A percentile compares a stretch with the other conserved stretches of the same genome.
These are phyloP conservation scores for Camelus bactrianus DNA, from an alignment of 2,113 vertebrate genomes.

Conservation along the genomic window DNA sequence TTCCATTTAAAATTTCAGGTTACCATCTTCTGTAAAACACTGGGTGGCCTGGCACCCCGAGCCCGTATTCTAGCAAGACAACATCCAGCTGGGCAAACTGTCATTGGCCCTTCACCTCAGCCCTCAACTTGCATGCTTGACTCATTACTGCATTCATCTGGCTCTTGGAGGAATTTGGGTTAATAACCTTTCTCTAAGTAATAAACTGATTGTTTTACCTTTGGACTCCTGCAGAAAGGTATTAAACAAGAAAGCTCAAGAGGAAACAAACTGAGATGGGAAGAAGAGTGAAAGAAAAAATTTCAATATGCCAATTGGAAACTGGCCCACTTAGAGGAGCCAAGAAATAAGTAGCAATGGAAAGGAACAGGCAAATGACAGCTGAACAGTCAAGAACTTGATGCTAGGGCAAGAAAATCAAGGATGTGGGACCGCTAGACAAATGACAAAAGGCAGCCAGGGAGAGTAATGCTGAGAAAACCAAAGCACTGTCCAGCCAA, in stretches of 20 bases:
- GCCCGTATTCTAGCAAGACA: not conserved
- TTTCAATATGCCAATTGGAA: constrained; percentile 36
- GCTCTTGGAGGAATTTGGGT: not conserved
- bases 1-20: not conserved
- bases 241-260: constrained; percentile 24
- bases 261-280: constrained; percentile 18
- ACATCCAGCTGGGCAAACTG: not conserved
- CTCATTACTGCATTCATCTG: not conserved
- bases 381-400: not conserved
- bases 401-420: constrained; percentile 24
- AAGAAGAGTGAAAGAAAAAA: not conserved
- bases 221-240: constrained; percentile 1
- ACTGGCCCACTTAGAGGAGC: not conserved
- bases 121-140: not conserved
- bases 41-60: not conserved
- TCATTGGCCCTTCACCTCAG: not conserved
- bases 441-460: not conserved
- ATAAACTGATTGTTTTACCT: constrained; percentile 38
- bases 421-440: not conserved
- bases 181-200: not conserved
- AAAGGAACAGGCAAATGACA: not conserved
- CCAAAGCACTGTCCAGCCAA: not conserved
- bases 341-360: not conserved
- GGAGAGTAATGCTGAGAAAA: not conserved
- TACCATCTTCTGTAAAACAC: not conserved